Conservation (phyloP, 2,888 invertebrate genomes). For the Drosophila ochracea region DNA sequence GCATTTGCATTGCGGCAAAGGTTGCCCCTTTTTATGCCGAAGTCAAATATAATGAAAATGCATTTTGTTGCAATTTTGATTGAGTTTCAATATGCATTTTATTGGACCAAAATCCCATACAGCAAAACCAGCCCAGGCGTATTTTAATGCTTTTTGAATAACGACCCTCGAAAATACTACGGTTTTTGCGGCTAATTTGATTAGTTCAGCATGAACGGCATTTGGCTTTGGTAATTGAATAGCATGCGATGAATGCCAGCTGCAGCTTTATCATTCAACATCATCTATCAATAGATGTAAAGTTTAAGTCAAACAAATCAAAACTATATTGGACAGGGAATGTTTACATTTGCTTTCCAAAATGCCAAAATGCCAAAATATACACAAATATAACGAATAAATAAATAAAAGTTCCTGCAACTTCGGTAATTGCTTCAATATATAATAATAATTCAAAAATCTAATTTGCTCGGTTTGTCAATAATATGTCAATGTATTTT, state of each 20-base stretch:
- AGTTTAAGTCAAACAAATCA: background rate
- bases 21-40: constrained; percentile 35
- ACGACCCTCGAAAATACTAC: background rate
- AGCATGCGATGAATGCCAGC: constrained; percentile 4
- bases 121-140: constrained; percentile 22
- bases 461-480: background rate
- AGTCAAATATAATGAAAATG: constrained; percentile 69
- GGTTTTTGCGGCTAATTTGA: constrained; percentile 36
- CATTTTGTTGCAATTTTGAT: constrained; percentile 76
- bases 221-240: background rate
- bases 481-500: background rate
- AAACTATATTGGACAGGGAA: background rate
- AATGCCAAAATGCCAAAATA: background rate
- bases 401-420: background rate
- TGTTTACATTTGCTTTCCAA: background rate
- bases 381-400: background rate
- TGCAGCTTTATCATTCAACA: background rate
- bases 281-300: background rate
- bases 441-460: background rate
- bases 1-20: constrained; percentile 69
- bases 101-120: constrained; percentile 40
- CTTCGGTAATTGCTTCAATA: background rate
- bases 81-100: constrained; percentile 58
- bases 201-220: constrained; percentile 24
- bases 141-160: constrained; percentile 2